Evolutionary conservation across 2,888 invertebrate species (phyloP).

Genomic region (Sycophila texana): DNA sequence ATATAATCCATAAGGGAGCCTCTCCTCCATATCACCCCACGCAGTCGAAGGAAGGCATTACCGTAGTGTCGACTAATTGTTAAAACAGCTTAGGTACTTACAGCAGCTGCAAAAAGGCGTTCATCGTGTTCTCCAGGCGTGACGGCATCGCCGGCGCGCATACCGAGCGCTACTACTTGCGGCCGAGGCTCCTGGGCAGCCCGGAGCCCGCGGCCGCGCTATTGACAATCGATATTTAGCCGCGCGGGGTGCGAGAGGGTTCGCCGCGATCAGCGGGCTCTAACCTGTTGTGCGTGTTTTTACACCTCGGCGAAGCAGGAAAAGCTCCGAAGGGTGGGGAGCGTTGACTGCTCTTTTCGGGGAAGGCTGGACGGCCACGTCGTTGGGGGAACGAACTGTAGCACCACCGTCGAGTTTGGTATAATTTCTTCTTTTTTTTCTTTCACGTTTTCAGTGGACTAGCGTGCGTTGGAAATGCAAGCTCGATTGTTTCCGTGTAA

Average conservation of each 20-base stretch:
- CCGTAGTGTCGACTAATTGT: background rate
- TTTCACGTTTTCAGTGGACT: too few species aligned
- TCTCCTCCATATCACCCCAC: too few species aligned
- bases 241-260: background rate
- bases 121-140: conserved; percentile 15
- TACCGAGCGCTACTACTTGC: conserved; percentile 65
- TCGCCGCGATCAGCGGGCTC: background rate
- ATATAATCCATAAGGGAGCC: too few species aligned
- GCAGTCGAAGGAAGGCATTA: too few species aligned
- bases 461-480: too few species aligned
- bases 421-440: too few species aligned
- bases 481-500: too few species aligned
- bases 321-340: background rate
- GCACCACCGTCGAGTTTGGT: too few species aligned
- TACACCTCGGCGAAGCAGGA: background rate
- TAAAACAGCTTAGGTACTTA: conserved; percentile 40
- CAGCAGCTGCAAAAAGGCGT: conserved; percentile 52
- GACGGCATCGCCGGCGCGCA: conserved; percentile 62
- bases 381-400: background rate
- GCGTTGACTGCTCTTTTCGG: background rate
- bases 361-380: background rate
- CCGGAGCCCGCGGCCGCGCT: conserved; percentile 33
- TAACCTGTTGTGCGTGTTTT: conserved; percentile 21
- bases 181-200: conserved; percentile 20
- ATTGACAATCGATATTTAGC: conserved; percentile 68